Evolutionary conservation across 2,113 vertebrate genomes (phyloP).

Genomic region (Otocyon megalotis): DNA sequence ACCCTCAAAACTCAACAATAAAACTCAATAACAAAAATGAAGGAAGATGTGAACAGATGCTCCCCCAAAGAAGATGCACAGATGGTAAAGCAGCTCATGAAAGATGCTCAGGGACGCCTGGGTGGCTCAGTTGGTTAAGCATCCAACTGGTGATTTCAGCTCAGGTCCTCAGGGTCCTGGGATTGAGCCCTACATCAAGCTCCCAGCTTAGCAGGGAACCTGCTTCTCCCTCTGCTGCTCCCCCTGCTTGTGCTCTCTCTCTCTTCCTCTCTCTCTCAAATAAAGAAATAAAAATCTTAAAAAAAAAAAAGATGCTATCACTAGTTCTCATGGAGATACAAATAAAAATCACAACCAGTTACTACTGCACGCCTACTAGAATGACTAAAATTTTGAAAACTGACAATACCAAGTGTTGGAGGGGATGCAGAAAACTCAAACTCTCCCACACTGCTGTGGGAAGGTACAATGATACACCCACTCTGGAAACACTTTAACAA

Average conservation of each 20-base stretch:
- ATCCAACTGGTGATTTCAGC: background rate
- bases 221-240: background rate
- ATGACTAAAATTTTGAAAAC: no score
- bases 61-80: background rate
- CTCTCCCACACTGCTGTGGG: background rate
- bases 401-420: no score
- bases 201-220: background rate
- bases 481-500: background rate
- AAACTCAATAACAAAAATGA: background rate
- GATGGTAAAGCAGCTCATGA: background rate
- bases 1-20: background rate
- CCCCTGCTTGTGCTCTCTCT: background rate
- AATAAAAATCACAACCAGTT: no score
- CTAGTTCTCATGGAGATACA: no score
- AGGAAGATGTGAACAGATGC: background rate
- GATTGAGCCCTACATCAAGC: background rate
- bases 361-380: no score
- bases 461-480: background rate
- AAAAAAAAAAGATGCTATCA: no score
- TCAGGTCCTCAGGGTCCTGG: background rate
- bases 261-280: background rate
- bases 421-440: background rate
- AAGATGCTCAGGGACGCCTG: background rate
- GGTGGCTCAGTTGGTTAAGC: background rate
- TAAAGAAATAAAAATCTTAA: no score